These are phyloP conservation scores for Alectoris magna DNA, from an alignment of 2,797 vertebrate species.

Conservation along the genomic window DNA sequence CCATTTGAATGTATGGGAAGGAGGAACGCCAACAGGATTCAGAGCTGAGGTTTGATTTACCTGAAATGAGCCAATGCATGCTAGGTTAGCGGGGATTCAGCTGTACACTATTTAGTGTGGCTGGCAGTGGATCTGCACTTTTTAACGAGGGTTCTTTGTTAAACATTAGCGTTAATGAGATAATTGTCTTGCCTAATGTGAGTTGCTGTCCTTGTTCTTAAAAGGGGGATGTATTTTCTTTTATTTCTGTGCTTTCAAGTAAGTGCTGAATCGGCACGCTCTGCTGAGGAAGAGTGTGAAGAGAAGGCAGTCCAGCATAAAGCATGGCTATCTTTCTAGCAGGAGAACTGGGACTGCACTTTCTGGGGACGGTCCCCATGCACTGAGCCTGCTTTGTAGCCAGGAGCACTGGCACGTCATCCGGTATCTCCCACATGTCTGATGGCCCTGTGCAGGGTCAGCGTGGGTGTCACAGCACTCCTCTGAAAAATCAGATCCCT, in stretches of 20 bases:
- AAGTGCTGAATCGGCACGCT: not conserved
- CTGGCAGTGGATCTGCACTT: not conserved
- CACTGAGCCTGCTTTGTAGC: not conserved
- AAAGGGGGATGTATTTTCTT: not conserved
- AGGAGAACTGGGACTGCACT: not conserved
- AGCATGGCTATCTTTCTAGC: not conserved
- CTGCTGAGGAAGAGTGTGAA: not conserved
- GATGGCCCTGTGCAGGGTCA: not conserved
- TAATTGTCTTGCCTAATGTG: not conserved
- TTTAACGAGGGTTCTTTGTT: not conserved
- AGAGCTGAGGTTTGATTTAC: not conserved
- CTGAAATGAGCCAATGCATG: not conserved
- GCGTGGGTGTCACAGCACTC: not conserved
- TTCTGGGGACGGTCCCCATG: not conserved
- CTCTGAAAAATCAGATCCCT: not conserved
- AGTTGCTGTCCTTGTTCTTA: not conserved
- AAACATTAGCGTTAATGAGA: not conserved
- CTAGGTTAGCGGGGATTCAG: not conserved
- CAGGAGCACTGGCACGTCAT: rapidly evolving
- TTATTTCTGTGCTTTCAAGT: not conserved
- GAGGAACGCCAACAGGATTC: not conserved
- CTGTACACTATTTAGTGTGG: not conserved
- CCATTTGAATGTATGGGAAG: not conserved
- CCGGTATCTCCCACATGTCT: not conserved
- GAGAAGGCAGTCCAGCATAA: not conserved